Base-by-base conservation (phyloP, 2,113 vertebrate genomes). In the Alosa alosa region DNA sequence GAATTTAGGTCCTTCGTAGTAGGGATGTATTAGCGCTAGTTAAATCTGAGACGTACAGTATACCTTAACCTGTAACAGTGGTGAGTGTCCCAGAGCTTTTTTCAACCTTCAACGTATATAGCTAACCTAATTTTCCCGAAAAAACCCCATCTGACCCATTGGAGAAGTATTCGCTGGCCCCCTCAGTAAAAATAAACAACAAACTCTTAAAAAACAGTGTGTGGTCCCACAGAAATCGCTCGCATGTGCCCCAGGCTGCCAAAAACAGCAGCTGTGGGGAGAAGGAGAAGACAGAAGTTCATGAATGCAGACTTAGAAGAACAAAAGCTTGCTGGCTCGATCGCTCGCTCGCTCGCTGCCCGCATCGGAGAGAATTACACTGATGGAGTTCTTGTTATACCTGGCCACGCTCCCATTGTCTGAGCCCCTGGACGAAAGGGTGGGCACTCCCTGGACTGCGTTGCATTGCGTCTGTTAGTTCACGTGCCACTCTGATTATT, bases 201-300 rank as follows among this genome's bases (percentile, higher is more conserved):
- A 10, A 90, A 90, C 90, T 86, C 84, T 91, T 89, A 91, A 90
- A 44, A 64, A 93, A 92, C 92, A 91, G 92, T 94, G 94, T 95
- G 95, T 95, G 95, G 94, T 95, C 94, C 91, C 90, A 84, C 89
- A 90, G 91, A 93, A 94, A 94, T 91, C 92, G 92, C 89, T 94
- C 90, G 92, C 94, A 94, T 95, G 91, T 94, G 92, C 86, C 84
- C 75, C 47, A 64, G 7, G 17, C 47, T 87, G 93, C 95, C 95
- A 95, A 94, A 89, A 94, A 94, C 91, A 95, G 93, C 31, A 72
- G 64, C 60, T 64, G 60, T 8, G 22, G 7, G 20, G 20, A n/a
- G 41, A 31, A 11, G 89, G 90, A 93, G 92, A 94, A 92, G 92
- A 95, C 93, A 90, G 91, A 1, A 87, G 86, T 91, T 92, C 90